Base-by-base conservation (phyloP, 2,888 invertebrate genomes). In the Epinotia nisella region DNA sequence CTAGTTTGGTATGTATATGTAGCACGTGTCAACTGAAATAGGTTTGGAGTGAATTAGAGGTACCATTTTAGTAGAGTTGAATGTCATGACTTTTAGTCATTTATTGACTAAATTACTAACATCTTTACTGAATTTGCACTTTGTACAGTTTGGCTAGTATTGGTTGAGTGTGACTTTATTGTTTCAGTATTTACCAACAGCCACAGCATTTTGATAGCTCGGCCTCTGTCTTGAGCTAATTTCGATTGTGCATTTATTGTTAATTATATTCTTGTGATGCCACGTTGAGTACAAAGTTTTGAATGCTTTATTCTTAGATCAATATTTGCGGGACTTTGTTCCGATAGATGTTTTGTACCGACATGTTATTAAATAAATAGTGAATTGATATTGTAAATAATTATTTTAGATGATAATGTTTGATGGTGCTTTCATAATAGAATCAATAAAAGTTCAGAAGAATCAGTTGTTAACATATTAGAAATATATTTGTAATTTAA, bases 281-380 rank as follows among this genome's bases (percentile, higher is more conserved):
- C 91, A 90, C 89, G 90, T 74, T 87, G 79, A 91, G 91, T 91
- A 91, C 90, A 85, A 83, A 82, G 77, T 17, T 60, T 74, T 79
- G 74, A 75, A 79, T 78, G 80, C 71, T 79, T 77, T 78, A 75
- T 59, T 53, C 59, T 74, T 73, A 74, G 75, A 75, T 82, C 78
- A 85, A 83, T 87, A 82, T 87, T 85, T 77, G 75, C 77, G 81
- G 87, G 85, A 86, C 88, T 70, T 76, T 82, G 89, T 88, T 80
- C 82, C 76, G 78, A 71, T 74, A 68, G 72, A 62, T 29, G 60
- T 58, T 61, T 21, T 72, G 45, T 51, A 71, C 55, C 5, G 17
- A 58, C 24, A 45, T 51, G 55, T 49, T 62, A 13, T 62, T 35
- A 62, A 56, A 17, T 35, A 1, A 35, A 35, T 72, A 69, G 13